Base-by-base conservation (phyloP, 2,113 vertebrate species). In the Platichthys stellatus region DNA sequence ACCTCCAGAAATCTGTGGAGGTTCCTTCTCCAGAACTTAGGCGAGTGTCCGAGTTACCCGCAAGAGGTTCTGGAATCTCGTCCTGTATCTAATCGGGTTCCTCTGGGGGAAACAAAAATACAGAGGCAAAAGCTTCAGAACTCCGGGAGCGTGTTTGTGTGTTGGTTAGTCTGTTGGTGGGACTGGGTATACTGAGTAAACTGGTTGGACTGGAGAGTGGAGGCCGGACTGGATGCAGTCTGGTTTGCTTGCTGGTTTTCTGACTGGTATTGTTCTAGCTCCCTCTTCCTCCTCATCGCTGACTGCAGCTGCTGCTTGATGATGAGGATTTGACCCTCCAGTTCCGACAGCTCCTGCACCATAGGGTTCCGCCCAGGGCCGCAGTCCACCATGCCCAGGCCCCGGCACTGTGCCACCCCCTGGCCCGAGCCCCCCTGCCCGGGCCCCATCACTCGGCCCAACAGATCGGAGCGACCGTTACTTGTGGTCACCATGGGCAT, bases 261-360 rank as follows among this genome's bases (percentile, higher is more conserved):
- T 88, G 93, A 95, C 84, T 97, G 97, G 86, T 94, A 96, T 79
- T 96, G 96, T 88, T 99, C 97, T 74, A 99, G 94, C 91, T 98
- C 97, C 23, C 94, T 92, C 85, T 98, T 99, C 87, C 96, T 95
- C 91, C 95, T 96, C 94, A 98, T 94, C 13, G 97, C 98, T 1
- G 95, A 89, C 78, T 97, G 97, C 76, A 99, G 92, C 92, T 99
- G 97, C 88, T 97, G 95, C 78, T 96, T 99, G 88, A 99, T 98
- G 72, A 95, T 90, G 84, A 95, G 91, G 0, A 99, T 99, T 82
- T 99, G 97, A 74, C 95, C 95, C 87, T 99, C 97, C 57, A 99
- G 95, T 89, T 99, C 97, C 0, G 92, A 92, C 53, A 99, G 94
- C 86, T 99, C 98, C 83, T 98, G 96, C 62, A 94, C 90, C 76